Percentiles rank a stretch among this genome's conserved stretches.
Conservation (phyloP, 2,113 vertebrate genomes). For the Malaclemys terrapin region DNA sequence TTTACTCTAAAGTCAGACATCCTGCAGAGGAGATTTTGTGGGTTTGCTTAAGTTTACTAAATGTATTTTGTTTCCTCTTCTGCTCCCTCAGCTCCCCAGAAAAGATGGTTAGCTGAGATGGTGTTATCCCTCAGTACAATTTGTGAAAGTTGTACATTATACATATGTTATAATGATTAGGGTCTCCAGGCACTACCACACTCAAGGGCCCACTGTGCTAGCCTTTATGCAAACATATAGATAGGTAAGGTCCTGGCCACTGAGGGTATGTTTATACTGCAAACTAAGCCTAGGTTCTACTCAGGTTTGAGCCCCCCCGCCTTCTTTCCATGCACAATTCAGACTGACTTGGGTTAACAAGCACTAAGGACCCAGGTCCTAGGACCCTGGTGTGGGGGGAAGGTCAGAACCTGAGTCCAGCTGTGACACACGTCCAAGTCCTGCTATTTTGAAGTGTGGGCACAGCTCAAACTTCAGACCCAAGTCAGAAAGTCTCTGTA, state of each 20-base stretch:
- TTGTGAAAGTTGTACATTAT: not conserved
- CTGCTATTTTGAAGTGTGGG: not conserved
- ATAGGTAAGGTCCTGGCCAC: not conserved
- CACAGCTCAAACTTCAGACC: not conserved
- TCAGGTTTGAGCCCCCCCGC: not conserved
- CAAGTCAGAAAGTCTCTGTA: not conserved
- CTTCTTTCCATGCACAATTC: not conserved
- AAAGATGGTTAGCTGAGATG: not conserved
- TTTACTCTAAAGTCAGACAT: not conserved
- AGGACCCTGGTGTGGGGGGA: not conserved
- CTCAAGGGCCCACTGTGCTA: not conserved
- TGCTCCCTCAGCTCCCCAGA: not conserved
- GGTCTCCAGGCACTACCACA: not conserved
- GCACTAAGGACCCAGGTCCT: not conserved
- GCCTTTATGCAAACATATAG: not conserved
- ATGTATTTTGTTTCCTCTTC: not conserved
- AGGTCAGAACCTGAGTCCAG: not conserved
- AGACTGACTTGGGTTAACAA: not conserved
- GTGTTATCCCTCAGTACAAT: not conserved
- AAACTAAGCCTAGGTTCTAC: not conserved
- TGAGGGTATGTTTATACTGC: not conserved
- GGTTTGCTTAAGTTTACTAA: not conserved
- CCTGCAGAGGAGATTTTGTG: not conserved
- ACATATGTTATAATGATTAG: not conserved
- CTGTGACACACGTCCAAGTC: not conserved